A percentile compares a stretch with the other conserved stretches of the same genome.
These are phyloP conservation scores for Crotalus horridus DNA, from an alignment of 2,113 vertebrate genomes.

Conservation along the genomic window DNA sequence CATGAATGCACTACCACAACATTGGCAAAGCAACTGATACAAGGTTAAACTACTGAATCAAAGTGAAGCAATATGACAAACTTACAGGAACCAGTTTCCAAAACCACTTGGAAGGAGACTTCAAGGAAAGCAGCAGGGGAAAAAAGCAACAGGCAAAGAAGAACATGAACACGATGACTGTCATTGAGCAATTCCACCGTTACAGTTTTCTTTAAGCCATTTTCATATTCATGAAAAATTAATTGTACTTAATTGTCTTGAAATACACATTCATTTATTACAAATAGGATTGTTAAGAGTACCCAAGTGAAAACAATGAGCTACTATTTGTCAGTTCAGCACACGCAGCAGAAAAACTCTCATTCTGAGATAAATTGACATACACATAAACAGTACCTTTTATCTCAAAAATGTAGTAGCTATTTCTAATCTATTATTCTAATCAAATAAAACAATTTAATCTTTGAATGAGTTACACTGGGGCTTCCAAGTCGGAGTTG, in stretches of 20 bases:
- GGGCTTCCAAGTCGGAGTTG: slow-evolving; percentile 53
- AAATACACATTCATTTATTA: neutral
- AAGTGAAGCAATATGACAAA: slow-evolving; percentile 68
- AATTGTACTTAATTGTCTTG: slow-evolving; percentile 35
- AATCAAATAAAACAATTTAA: neutral
- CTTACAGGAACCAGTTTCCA: slow-evolving; percentile 99
- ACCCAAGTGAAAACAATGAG: neutral
- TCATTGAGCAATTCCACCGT: slow-evolving; percentile 54
- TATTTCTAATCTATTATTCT: neutral
- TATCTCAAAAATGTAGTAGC: slow-evolving; percentile 41
- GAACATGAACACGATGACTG: slow-evolving; percentile 64
- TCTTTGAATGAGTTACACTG: slow-evolving; percentile 7
- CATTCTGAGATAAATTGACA: neutral
- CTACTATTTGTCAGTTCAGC: neutral
- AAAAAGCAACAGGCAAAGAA: slow-evolving; percentile 57
- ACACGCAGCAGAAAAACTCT: neutral
- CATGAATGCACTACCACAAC: slow-evolving; percentile 46
- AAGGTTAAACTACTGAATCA: slow-evolving; percentile 45
- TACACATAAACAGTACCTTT: neutral
- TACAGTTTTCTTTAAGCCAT: slow-evolving; percentile 42
- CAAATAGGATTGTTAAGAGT: slow-evolving; percentile 1
- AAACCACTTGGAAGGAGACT: slow-evolving; percentile 99
- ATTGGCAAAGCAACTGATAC: slow-evolving; percentile 45
- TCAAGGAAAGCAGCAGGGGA: slow-evolving; percentile 75
- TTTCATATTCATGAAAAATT: slow-evolving; percentile 38